Evolutionary conservation across 92 coral and sea anemone genomes (phyloP).

Genomic region (Nematostella vectensis): DNA sequence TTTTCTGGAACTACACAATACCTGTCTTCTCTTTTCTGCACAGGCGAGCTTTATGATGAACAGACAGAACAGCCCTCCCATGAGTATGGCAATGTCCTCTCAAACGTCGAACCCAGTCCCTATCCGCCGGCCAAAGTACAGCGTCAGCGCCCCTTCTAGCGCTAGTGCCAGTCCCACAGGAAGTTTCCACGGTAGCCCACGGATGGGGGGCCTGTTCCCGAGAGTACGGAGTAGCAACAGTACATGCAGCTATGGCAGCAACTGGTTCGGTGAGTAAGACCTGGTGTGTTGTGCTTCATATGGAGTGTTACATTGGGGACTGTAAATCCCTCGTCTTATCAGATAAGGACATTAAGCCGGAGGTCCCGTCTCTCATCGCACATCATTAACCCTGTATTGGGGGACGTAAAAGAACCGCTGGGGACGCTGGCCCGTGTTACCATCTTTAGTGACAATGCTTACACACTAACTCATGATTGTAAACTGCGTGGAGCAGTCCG

Average conservation of each 20-base stretch:
- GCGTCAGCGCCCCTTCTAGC: constrained; percentile 91
- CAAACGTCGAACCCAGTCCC: constrained; percentile 84
- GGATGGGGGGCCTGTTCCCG: constrained; percentile 59
- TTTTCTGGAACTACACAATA: too few species aligned
- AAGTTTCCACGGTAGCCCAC: constrained; percentile 79
- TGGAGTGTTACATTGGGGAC: too few species aligned
- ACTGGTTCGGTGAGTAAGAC: constrained; percentile 77
- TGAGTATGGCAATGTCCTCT: constrained; percentile 62
- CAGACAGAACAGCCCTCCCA: constrained; percentile 46
- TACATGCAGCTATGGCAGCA: constrained; percentile 74
- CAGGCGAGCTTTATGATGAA: constrained; percentile 41
- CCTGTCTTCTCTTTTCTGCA: background rate
- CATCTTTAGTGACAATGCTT: too few species aligned
- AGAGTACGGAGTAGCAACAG: constrained; percentile 72
- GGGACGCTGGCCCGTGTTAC: too few species aligned
- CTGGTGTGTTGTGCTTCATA: background rate
- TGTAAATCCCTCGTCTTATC: too few species aligned
- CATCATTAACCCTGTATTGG: too few species aligned
- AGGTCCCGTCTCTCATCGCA: too few species aligned
- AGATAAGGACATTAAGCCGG: too few species aligned
- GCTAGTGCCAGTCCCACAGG: constrained; percentile 93
- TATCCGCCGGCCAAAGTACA: constrained; percentile 58
- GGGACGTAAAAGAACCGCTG: too few species aligned
- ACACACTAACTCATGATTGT: too few species aligned
- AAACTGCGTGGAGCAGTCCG: too few species aligned